Evolutionary conservation across 2,888 invertebrate genomes (phyloP), one percentile per base, ranked within the genome.

Genomic region (Lordiphosa andalusiaca): DNA sequence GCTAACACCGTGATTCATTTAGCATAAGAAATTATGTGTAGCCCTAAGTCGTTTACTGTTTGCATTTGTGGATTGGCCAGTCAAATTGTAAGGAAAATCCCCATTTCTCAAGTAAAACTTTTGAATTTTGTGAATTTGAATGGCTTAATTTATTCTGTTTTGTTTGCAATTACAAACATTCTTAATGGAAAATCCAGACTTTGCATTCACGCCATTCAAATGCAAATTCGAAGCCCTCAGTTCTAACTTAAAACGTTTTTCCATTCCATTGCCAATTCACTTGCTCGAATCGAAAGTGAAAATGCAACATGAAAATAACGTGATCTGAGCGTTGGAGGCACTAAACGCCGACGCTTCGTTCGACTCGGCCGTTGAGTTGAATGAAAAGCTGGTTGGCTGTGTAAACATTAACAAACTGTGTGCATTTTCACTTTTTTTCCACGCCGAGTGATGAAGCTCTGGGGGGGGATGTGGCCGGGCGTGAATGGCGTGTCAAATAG

Each of bases 371-470:
- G 36, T 41, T 41, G 21, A 44, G 10, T 37, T 16, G 33, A 52
- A 58, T 63, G 54, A 53, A 73, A 57, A 44, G 51, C 53, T 35
- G 50, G 55, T 38, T 48, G 50, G 55, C 40, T 48, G 65, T 67
- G 73, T 69, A 76, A 78, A 76, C 63, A 71, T 58, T 71, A 67
- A 67, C 61, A 65, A 67, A 83, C 71, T 71, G 83, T 80, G 51
- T 73, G 67, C 69, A 83, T 80, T 78, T 78, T 78, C 77, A 78
- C 77, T 80, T 83, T 80, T 80, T 69, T 4, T 36, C 52, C 59
- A 37, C 52, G 44, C 57, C 55, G 36, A 51, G 62, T 39, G 51
- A 6, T 49, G 38, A 25, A 6, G 25, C 25, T 7, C 25, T 25
- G 23, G 47, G 23, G 40, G 40, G 39, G 47, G 35, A 47, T 49